Evolutionary conservation across 2,888 invertebrate species (phyloP), one percentile per base, ranked within the genome.

Genomic region (Xestobium rufovillosum): DNA sequence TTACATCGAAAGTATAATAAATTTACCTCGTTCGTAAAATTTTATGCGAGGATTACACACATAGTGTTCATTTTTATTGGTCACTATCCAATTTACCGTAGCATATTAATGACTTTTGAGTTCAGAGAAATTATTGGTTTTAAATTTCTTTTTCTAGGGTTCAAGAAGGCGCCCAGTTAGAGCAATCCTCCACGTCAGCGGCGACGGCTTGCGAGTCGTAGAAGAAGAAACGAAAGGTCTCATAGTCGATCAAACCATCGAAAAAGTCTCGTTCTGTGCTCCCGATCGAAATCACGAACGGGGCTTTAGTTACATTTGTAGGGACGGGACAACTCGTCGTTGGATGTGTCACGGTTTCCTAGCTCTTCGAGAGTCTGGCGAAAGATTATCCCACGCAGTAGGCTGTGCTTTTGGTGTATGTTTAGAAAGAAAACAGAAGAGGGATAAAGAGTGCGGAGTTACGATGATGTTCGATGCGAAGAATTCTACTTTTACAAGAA

Each of bases 331-430:
- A 9, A 96, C 97, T 0, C 77, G 96, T 3, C 79, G 98, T 11
- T 99, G 98, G 98, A 96, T 99, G 95, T 98, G 98, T 63, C 98
- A 99, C 69, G 98, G 97, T 25, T 99, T 99, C 66, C 73, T 95
- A 48, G 95, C 98, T 34, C 75, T 87, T 34, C 87, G 94, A 61
- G 96, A 97, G 68, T 85, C 91, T 52, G 98, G 98, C 39, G 98
- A 98, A 70, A 77, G 98, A 29, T 70, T 98, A 47, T 96, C 96
- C 53, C 98, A 99, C 69, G 98, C 98, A 2, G 98, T 99, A 15
- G 98, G 98, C 26, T 98, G 97, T 71, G 97, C 98, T 31, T 98
- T 98, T 70, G 92, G 96, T 36, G 92, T 96, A 2, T 98, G 98
- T 59, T 70, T 98, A 51, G 98, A 99, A 64, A 79, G 92, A 56